A percentile compares a stretch with the other conserved stretches of the same genome.
phyloP scores from a whole-genome alignment of 1,140 invertebrate genomes.

The Lethrus apterus region DNA sequence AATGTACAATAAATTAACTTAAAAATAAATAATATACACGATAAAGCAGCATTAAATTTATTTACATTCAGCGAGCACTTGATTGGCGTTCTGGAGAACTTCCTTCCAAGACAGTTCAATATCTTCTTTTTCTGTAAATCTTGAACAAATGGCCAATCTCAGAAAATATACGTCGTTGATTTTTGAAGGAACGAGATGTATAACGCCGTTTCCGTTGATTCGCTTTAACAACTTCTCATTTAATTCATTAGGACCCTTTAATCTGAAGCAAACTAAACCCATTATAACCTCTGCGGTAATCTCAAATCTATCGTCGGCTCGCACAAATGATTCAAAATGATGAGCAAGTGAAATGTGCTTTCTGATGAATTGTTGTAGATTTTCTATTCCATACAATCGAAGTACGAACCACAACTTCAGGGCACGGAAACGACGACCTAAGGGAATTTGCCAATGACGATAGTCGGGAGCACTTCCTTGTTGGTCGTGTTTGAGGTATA shows the following conservation, averaged over 20 bases:
- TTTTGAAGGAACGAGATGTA: slow-evolving; percentile 91
- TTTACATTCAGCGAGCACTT: slow-evolving; percentile 44
- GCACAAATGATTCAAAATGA: slow-evolving; percentile 55
- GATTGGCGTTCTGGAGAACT: slow-evolving; percentile 63
- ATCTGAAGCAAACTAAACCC: slow-evolving; percentile 88
- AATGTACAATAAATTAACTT: too few relatives aligned
- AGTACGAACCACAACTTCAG: slow-evolving; percentile 97
- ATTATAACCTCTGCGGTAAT: slow-evolving; percentile 78
- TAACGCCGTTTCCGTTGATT: slow-evolving; percentile 88
- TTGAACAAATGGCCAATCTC: slow-evolving; percentile 84
- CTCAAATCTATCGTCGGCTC: slow-evolving; percentile 69
- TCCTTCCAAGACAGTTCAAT: slow-evolving; percentile 83
- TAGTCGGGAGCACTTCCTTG: slow-evolving; percentile 87
- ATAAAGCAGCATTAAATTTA: too few relatives aligned
- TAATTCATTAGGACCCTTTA: slow-evolving; percentile 78
- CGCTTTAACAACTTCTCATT: slow-evolving; percentile 78
- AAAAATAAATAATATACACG: too few relatives aligned
- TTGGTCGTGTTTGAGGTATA: slow-evolving; percentile 88
- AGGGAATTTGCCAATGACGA: slow-evolving; percentile 95
- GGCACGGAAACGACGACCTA: slow-evolving; percentile 89
- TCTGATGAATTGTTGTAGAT: slow-evolving; percentile 82
- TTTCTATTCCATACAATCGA: slow-evolving; percentile 79
- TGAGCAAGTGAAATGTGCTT: slow-evolving; percentile 72
- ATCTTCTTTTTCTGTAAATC: slow-evolving; percentile 73
- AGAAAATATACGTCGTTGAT: slow-evolving; percentile 79